Conservation (phyloP, 2,797 vertebrate species). For the Anabacerthia variegaticeps region DNA sequence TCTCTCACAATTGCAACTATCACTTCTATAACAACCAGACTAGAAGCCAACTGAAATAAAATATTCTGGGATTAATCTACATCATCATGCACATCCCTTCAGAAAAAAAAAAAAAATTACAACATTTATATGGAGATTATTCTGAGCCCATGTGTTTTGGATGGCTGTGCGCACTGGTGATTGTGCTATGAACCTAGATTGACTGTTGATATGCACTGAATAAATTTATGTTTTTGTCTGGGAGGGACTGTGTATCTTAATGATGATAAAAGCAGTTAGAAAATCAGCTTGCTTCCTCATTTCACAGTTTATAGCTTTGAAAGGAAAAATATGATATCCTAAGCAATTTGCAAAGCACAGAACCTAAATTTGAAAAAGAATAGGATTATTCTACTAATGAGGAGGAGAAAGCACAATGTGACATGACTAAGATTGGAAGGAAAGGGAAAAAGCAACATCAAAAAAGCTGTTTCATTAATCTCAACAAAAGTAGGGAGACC, state of each 20-base stretch:
- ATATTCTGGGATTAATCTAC: neutral
- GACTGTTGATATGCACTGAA: neutral
- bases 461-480: neutral
- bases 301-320: neutral
- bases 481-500: neutral
- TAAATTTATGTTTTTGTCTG: neutral
- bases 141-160: neutral
- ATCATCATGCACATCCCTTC: neutral
- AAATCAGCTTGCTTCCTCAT: constrained; percentile 13
- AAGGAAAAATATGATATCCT: neutral
- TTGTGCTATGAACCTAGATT: neutral
- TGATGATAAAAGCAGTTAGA: neutral
- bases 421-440: neutral
- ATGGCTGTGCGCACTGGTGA: neutral
- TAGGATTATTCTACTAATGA: neutral
- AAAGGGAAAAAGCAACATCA: neutral
- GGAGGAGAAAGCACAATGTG: neutral
- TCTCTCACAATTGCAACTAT: neutral
- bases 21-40: neutral
- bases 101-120: neutral
- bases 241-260: neutral
- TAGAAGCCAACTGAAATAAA: neutral
- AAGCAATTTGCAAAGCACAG: neutral
- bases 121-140: neutral
- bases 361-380: neutral